Base-by-base conservation (phyloP, 2,113 vertebrate genomes). In the Oplegnathus fasciatus region DNA sequence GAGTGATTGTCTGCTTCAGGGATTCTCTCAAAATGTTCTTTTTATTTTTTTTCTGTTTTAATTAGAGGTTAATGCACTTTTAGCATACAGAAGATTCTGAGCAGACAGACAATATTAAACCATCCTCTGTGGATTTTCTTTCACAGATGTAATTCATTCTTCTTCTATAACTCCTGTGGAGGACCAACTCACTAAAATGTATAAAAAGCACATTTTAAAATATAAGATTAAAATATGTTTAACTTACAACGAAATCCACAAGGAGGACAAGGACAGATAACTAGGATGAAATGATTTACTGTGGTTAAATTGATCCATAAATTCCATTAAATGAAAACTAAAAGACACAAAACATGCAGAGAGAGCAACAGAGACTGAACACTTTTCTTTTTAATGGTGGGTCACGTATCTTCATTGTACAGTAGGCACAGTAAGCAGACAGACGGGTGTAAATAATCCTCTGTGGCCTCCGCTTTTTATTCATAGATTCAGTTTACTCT, bases 401-500 rank as follows among this genome's bases (percentile, higher is more conserved):
- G 30, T 61, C 52, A 57, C 46, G 28, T 58, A 50, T 22, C 42
- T 80, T 75, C 50, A 61, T 81, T 67, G 76, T 89, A 90, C 86
- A 90, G 87, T 85, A 80, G 48, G 72, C 44, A 78, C 75, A 83
- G 79, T 85, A 4, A 58, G 81, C 82, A 93, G 87, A 90, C 86
- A 90, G 88, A 83, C 83, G 82, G 86, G 37, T 75, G 85, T 87
- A 88, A 93, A 88, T 91, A 92, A 90, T 92, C 88, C 92, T 88
- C 86, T 34, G 75, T 24, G 52, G 80, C 42, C 67, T 83, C 58
- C 17, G 4, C 86, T 92, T 90, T 89, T 75, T 91, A 95, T 95
- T 95, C 94, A 95, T 93, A 78, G 75, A 90, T 93, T 93, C 91
- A 80, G 87, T 88, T 91, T 87, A 83, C 82, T 86, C 84, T 83